Conservation (phyloP, 2,113 vertebrate species). For the Prunella fulvescens region DNA sequence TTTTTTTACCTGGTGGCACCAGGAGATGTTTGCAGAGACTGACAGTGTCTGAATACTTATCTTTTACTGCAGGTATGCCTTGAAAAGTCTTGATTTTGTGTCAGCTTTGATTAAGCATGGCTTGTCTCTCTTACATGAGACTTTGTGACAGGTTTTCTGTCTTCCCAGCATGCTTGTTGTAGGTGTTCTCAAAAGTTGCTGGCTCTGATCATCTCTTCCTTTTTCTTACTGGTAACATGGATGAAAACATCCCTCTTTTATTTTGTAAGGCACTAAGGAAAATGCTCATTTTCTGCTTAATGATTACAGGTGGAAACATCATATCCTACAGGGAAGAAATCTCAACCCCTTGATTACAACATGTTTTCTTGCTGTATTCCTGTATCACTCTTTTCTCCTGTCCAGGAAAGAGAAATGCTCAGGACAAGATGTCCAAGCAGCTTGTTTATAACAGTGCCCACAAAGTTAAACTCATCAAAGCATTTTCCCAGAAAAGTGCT, state of each 20-base stretch:
- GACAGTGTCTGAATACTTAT: conserved; percentile 73
- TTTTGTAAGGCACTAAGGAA: not conserved
- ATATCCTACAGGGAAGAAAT: not conserved
- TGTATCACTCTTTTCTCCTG: not conserved
- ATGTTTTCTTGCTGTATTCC: not conserved
- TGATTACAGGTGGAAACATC: not conserved
- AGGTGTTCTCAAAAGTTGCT: conserved; percentile 28
- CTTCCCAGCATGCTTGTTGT: conserved; percentile 10
- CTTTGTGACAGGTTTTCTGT: conserved; percentile 31
- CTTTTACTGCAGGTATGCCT: conserved; percentile 54
- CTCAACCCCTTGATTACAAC: not conserved
- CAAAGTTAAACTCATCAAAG: not conserved
- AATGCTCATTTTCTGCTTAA: not conserved
- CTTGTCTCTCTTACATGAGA: not conserved
- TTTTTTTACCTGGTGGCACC: conserved; percentile 59
- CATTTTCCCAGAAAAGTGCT: not conserved
- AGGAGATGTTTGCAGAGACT: conserved; percentile 72
- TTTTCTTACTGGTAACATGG: not conserved
- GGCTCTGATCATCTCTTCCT: not conserved
- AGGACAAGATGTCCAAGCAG: not conserved
- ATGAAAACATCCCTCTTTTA: not conserved
- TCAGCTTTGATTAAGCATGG: conserved; percentile 68
- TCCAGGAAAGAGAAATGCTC: not conserved
- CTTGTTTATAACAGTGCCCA: not conserved
- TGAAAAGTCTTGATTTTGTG: conserved; percentile 77